Conservation (phyloP, 2,797 vertebrate species). For the Ispidina picta region DNA sequence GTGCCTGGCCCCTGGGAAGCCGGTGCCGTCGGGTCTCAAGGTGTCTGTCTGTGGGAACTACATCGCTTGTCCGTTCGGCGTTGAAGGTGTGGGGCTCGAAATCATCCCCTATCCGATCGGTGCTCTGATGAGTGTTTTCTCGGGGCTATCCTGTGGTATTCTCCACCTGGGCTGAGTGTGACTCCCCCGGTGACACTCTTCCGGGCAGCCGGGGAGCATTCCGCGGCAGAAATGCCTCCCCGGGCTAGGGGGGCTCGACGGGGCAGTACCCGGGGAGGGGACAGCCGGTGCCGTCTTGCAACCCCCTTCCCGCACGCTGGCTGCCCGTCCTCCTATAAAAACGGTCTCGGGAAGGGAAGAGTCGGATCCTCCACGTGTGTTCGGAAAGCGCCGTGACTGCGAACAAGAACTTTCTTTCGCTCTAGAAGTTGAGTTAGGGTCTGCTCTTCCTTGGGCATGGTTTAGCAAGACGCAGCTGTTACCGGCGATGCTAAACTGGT, state of each 20-base stretch:
- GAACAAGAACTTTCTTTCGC: not conserved
- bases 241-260: not conserved
- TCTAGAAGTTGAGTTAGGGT: fast-evolving
- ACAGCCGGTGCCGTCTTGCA: too few relatives aligned
- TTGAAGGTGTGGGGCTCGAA: not conserved
- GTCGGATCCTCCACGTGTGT: not conserved
- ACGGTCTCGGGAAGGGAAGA: fast-evolving
- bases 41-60: not conserved
- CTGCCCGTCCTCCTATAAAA: fast-evolving
- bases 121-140: not conserved
- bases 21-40: too few relatives aligned
- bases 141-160: not conserved
- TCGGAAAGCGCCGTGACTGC: not conserved
- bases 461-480: not conserved
- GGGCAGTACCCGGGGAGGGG: too few relatives aligned
- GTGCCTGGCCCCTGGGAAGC: too few relatives aligned
- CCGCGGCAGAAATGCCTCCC: not conserved
- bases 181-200: too few relatives aligned
- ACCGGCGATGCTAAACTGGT: not conserved
- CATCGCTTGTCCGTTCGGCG: not conserved
- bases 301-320: too few relatives aligned
- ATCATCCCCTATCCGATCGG: not conserved
- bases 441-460: not conserved
- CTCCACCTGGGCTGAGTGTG: not conserved
- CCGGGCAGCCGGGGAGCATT: too few relatives aligned